Evolutionary conservation across 2,113 vertebrate genomes (phyloP).

Genomic region (Urocitellus parryii): DNA sequence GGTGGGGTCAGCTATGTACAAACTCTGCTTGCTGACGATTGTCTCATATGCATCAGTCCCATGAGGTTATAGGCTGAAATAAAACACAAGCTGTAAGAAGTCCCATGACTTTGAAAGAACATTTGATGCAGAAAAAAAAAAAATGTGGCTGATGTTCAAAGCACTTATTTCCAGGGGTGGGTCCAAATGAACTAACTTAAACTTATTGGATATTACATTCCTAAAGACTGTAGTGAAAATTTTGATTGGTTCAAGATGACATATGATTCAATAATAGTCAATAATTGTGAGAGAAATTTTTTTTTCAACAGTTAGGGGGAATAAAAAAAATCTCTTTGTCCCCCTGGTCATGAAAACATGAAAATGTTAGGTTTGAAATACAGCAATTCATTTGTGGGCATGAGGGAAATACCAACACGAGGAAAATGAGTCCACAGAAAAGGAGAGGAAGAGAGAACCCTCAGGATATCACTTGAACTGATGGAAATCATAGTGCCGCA

Average conservation of each 20-base stretch:
- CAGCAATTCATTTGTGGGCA: not conserved
- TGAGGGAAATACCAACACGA: not conserved
- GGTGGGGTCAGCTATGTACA: accelerated
- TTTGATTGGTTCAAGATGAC: not conserved
- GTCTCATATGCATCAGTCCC: not conserved
- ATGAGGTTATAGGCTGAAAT: accelerated
- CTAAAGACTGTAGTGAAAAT: not conserved
- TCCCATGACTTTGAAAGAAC: not conserved
- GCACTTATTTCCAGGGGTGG: not conserved
- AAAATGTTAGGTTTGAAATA: not conserved
- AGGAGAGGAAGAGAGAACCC: not conserved
- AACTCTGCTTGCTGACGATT: not conserved
- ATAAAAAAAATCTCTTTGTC: not conserved
- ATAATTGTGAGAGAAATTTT: not conserved
- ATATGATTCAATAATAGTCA: not conserved
- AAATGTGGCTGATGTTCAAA: not conserved
- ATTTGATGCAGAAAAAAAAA: not conserved
- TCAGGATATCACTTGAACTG: not conserved
- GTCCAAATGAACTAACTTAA: not conserved
- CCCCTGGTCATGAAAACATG: not conserved
- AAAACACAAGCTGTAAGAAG: not conserved
- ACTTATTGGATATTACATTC: not conserved
- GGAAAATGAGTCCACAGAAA: not conserved
- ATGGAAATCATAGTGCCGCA: not conserved
- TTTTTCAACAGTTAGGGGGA: not conserved